Evolutionary conservation across 1,140 invertebrate genomes (phyloP), one percentile per base, ranked within the genome.

Genomic region (Galendromus occidentalis): DNA sequence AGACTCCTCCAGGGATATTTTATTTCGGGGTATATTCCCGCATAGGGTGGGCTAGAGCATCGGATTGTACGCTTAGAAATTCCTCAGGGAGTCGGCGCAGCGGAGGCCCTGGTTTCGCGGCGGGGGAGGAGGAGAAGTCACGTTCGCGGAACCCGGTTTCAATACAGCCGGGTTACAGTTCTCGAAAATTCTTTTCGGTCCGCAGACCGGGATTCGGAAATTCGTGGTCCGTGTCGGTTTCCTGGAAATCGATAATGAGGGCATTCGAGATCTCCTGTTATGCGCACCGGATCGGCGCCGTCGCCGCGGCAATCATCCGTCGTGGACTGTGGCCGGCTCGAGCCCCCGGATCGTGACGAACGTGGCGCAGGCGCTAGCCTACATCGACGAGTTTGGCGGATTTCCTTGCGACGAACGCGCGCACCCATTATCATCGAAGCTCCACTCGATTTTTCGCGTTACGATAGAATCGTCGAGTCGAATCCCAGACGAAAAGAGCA

Each of bases 181-280:
- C 28, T 55, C n/a, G 20, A 66, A 44, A 64, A 65, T 18, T 63
- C 5, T 28, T 64, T 17, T 28, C 44, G 64, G 66, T 39, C 65
- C 65, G n/a, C 42, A 71, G 69, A 64, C 45, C 41, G 12, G 45
- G 2, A 64, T 69, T n/a, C 55, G 69, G 22, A 66, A 69, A 30
- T 71, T 69, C 59, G 30, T 71, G 71, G 77, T 68, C 71, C 85
- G 86, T 70, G 82, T 86, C 41, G 85, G 85, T 0, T 87, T 84
- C 72, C 80, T 88, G 65, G 86, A 88, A 75, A 87, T 89, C 64
- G 87, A 87, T 69, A 87, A 88, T 76, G 86, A 90, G 73, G 82
- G 81, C 67, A 76, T 89, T 0, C 82, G 79, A 67, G 86, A 90
- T 73, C 74, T 88, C 0, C 72, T 89, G 0, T 75, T 82, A 78